These are phyloP conservation scores for Atractosteus spatula DNA, from an alignment of 2,113 vertebrate species.

Conservation along the genomic window DNA sequence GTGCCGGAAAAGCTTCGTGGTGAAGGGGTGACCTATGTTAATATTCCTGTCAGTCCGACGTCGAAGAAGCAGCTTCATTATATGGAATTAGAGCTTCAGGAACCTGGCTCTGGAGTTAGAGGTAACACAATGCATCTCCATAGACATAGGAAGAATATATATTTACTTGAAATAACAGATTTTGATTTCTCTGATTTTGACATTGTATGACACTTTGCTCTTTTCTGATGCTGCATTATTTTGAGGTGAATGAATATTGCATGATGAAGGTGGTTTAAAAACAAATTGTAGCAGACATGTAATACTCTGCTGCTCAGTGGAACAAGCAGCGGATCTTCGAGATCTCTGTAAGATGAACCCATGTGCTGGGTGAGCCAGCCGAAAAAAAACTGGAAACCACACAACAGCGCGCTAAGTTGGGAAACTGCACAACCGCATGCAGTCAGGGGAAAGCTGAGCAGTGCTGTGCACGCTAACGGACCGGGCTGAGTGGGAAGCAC, in stretches of 20 bases:
- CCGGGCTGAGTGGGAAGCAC: too few species aligned
- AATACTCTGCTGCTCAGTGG: too few species aligned
- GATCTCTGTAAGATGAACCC: too few species aligned
- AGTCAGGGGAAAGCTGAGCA: too few species aligned
- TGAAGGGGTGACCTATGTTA: conserved; percentile 69
- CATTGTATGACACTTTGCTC: background rate
- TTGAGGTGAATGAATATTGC: background rate
- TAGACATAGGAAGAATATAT: conserved; percentile 35
- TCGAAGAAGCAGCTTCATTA: conserved; percentile 76
- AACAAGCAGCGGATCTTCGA: too few species aligned
- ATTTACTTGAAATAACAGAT: background rate
- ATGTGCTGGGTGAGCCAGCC: too few species aligned
- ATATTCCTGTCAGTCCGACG: conserved; percentile 76
- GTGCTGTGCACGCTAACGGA: too few species aligned
- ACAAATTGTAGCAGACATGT: background rate
- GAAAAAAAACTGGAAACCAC: too few species aligned
- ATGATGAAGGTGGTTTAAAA: background rate
- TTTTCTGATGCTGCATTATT: background rate
- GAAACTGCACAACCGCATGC: too few species aligned
- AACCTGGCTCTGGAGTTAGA: conserved; percentile 57
- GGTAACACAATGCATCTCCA: conserved; percentile 55
- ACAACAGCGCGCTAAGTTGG: too few species aligned
- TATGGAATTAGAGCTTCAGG: conserved; percentile 75
- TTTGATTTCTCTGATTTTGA: background rate
- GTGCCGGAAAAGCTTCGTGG: conserved; percentile 56